phyloP scores from a whole-genome alignment of 2,797 vertebrate species.

The Enoplosus armatus region DNA sequence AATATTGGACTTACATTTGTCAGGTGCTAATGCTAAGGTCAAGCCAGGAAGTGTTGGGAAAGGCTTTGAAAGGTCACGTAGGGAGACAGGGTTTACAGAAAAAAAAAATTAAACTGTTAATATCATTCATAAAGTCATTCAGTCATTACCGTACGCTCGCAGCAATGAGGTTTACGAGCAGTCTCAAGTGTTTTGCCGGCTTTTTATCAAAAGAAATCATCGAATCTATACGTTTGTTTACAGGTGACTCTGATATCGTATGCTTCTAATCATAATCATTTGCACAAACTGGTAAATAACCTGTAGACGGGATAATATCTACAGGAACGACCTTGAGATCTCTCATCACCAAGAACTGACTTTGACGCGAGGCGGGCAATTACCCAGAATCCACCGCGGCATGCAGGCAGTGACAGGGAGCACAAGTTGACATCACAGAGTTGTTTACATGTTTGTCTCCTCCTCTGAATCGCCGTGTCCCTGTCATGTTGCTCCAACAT shows the following conservation, averaged over 20 bases:
- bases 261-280: neutral
- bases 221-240: neutral
- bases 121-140: no score
- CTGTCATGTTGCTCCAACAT: conserved; percentile 28
- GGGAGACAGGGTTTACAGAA: no score
- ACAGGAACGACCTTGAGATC: conserved; percentile 6
- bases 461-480: conserved; percentile 20
- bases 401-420: neutral
- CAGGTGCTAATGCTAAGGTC: neutral
- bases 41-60: no score
- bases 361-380: conserved; percentile 14
- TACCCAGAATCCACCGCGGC: conserved; percentile 18
- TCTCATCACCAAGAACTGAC: neutral
- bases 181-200: neutral
- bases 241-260: neutral
- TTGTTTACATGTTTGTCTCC: conserved; percentile 36
- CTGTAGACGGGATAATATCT: neutral
- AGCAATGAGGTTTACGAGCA: neutral
- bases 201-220: no score
- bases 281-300: neutral
- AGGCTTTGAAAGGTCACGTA: no score
- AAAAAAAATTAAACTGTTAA: no score
- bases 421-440: conserved; percentile 24
- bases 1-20: neutral
- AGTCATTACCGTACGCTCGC: neutral